A percentile compares a stretch with the other conserved stretches of the same genome.
phyloP scores from a whole-genome alignment of 2,113 vertebrate species.

The Tursiops truncatus region DNA sequence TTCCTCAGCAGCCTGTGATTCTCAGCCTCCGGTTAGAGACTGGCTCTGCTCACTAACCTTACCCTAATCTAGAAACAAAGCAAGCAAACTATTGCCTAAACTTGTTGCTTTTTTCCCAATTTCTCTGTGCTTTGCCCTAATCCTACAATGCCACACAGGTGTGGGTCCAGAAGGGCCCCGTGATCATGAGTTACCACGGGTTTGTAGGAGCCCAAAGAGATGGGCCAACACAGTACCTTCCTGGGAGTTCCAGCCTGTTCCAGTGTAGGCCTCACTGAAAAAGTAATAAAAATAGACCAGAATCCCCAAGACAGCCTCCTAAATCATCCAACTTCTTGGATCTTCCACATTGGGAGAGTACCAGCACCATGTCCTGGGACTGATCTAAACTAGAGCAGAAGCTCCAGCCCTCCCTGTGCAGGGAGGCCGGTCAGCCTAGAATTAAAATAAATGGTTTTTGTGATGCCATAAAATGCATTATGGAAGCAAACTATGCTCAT shows the following conservation, averaged over 20 bases:
- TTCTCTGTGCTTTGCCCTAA: not conserved
- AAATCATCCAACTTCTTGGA: slow-evolving; percentile 27
- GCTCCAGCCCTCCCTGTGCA: not conserved
- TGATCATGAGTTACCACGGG: not conserved
- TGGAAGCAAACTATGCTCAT: not conserved
- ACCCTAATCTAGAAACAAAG: slow-evolving; percentile 25
- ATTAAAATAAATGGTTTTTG: slow-evolving; percentile 19
- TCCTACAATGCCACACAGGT: not conserved
- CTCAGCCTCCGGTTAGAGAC: not conserved
- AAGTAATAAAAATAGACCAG: not conserved
- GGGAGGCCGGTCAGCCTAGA: not conserved
- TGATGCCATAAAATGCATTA: not conserved
- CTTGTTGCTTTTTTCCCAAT: not conserved
- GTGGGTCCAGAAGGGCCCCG: not conserved
- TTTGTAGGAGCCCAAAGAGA: not conserved
- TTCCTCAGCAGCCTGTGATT: not conserved
- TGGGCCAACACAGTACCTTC: not conserved
- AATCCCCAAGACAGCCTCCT: not conserved
- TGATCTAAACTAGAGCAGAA: not conserved
- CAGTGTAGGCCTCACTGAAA: not conserved
- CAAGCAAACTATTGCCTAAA: slow-evolving; percentile 19
- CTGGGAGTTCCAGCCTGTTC: not conserved
- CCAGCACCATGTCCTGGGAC: slow-evolving; percentile 3
- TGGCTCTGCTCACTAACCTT: not conserved
- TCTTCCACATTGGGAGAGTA: not conserved